Evolutionary conservation across 2,888 invertebrate genomes (phyloP).

Genomic region (Ptychoptera albimana): DNA sequence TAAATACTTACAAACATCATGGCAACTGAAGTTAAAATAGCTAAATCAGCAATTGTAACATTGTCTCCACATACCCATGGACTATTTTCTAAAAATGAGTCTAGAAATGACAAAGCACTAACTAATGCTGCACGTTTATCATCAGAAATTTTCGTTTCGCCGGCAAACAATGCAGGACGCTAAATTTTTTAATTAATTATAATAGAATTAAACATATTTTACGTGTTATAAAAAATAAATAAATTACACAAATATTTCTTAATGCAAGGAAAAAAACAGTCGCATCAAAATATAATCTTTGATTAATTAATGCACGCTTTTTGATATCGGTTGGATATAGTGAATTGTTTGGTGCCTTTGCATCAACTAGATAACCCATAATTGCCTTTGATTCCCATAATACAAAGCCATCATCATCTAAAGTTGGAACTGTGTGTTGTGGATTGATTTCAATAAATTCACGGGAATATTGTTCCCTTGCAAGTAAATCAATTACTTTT

Average conservation of each 20-base stretch:
- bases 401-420: slow-evolving; percentile 47
- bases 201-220: too few relatives aligned
- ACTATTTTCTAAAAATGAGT: slow-evolving; percentile 22
- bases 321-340: slow-evolving; percentile 44
- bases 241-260: slow-evolving; percentile 40
- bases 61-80: slow-evolving; percentile 29
- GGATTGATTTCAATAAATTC: slow-evolving; percentile 45
- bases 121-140: slow-evolving; percentile 38
- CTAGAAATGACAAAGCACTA: slow-evolving; percentile 34
- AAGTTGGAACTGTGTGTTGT: slow-evolving; percentile 49
- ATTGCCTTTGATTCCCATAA: slow-evolving; percentile 55
- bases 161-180: slow-evolving; percentile 43
- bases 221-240: too few relatives aligned
- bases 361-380: slow-evolving; percentile 42
- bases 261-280: slow-evolving; percentile 44
- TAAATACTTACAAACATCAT: slow-evolving; percentile 22
- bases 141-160: slow-evolving; percentile 37
- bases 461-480: slow-evolving; percentile 40
- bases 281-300: slow-evolving; percentile 45
- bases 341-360: slow-evolving; percentile 33
- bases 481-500: slow-evolving; percentile 37
- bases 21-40: slow-evolving; percentile 27
- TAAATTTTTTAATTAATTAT: slow-evolving; percentile 18
- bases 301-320: slow-evolving; percentile 40
- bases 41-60: slow-evolving; percentile 31